Conservation (phyloP, 92 coral and sea anemone species). For the Paramuricea clavata region DNA sequence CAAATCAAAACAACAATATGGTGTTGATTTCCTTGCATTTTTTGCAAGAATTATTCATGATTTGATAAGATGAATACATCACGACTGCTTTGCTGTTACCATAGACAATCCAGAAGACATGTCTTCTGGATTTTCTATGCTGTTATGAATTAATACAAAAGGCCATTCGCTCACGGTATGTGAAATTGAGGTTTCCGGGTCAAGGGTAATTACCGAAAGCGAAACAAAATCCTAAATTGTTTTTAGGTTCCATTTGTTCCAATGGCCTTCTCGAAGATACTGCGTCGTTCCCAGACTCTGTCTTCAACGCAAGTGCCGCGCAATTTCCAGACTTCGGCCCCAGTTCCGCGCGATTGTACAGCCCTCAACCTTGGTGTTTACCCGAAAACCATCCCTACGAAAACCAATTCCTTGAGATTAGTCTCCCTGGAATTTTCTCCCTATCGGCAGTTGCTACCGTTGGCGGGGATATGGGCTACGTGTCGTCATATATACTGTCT, state of each 20-base stretch:
- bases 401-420: conserved; percentile 10
- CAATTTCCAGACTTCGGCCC: background rate
- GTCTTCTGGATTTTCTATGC: too few relatives aligned
- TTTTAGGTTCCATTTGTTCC: conserved; percentile 5
- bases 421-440: background rate
- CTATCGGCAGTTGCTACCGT: conserved; percentile 27
- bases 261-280: background rate
- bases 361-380: conserved; percentile 7
- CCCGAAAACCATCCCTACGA: background rate
- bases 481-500: conserved; percentile 13
- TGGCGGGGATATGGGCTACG: conserved; percentile 10
- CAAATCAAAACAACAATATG: too few relatives aligned
- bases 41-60: too few relatives aligned
- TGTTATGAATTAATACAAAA: too few relatives aligned
- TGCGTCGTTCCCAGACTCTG: background rate
- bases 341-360: conserved; percentile 24
- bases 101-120: too few relatives aligned
- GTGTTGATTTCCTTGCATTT: too few relatives aligned
- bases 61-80: too few relatives aligned
- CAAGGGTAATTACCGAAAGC: too few relatives aligned
- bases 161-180: too few relatives aligned
- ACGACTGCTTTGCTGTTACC: too few relatives aligned
- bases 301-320: conserved; percentile 10
- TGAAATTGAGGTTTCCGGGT: too few relatives aligned
- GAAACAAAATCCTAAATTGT: too few relatives aligned